Percentiles rank a stretch among this genome's conserved stretches.
Evolutionary conservation across 2,888 invertebrate species (phyloP).

Genomic region (Dasypolia templi): DNA sequence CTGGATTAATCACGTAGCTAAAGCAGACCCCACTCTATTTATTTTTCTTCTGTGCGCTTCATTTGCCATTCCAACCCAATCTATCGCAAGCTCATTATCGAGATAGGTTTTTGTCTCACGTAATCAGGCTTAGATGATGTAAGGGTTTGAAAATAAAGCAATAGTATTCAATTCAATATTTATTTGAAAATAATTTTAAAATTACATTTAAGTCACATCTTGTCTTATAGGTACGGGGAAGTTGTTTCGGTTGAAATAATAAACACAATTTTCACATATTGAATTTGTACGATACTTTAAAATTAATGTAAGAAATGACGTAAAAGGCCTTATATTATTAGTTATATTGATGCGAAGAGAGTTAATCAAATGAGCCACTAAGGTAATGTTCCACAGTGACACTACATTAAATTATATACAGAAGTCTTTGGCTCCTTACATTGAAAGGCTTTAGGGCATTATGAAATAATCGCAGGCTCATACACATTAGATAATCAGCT

Average conservation of each 20-base stretch:
- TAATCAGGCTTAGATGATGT: background rate
- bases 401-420: constrained; percentile 6
- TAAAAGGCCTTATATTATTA: background rate
- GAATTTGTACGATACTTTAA: constrained; percentile 7
- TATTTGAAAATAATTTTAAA: constrained; percentile 55
- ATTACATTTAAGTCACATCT: constrained; percentile 46
- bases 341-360: constrained; percentile 9
- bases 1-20: background rate
- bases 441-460: background rate
- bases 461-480: background rate
- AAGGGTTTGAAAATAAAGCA: constrained; percentile 26
- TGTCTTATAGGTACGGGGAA: constrained; percentile 59
- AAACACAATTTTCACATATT: constrained; percentile 39
- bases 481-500: no score
- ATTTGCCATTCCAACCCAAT: no score
- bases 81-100: background rate
- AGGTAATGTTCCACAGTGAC: background rate
- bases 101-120: background rate
- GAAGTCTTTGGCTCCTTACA: constrained; percentile 7
- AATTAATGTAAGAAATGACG: constrained; percentile 22
- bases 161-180: constrained; percentile 33
- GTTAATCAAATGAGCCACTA: background rate
- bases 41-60: background rate
- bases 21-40: background rate
- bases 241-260: constrained; percentile 41